Percentiles rank a stretch among this genome's conserved stretches.
phyloP scores from a whole-genome alignment of 2,797 vertebrate species.

The Sparus aurata region DNA sequence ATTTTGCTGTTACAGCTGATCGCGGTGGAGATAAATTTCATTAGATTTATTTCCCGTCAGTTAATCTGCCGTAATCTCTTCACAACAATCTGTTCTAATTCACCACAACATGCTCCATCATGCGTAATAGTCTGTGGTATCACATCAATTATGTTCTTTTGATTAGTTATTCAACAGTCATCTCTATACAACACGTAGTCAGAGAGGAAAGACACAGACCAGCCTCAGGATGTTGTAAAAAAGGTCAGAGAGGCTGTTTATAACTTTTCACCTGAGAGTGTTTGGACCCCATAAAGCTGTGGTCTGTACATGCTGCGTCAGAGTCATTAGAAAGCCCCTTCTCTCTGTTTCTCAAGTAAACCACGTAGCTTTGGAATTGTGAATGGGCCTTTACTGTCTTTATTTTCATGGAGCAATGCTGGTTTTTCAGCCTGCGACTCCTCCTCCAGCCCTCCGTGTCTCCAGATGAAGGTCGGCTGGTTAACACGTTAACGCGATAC shows the following conservation, averaged over 20 bases:
- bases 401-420: no score
- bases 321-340: not conserved
- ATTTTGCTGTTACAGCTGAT: no score
- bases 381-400: not conserved
- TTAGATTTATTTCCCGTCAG: no score
- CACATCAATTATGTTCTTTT: not conserved
- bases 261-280: slow-evolving; percentile 10
- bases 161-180: slow-evolving; percentile 2
- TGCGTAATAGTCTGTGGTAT: not conserved
- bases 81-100: not conserved
- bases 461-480: no score
- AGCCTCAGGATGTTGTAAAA: not conserved
- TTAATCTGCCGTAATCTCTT: not conserved
- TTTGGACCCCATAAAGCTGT: not conserved
- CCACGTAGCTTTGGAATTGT: not conserved
- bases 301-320: not conserved
- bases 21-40: no score
- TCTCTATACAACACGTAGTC: not conserved
- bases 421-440: no score
- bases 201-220: not conserved
- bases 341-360: not conserved
- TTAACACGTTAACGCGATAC: no score
- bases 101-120: no score
- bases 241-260: not conserved
- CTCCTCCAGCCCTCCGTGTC: no score